phyloP scores from a whole-genome alignment of 2,797 vertebrate species.

The Acomys russatus region DNA sequence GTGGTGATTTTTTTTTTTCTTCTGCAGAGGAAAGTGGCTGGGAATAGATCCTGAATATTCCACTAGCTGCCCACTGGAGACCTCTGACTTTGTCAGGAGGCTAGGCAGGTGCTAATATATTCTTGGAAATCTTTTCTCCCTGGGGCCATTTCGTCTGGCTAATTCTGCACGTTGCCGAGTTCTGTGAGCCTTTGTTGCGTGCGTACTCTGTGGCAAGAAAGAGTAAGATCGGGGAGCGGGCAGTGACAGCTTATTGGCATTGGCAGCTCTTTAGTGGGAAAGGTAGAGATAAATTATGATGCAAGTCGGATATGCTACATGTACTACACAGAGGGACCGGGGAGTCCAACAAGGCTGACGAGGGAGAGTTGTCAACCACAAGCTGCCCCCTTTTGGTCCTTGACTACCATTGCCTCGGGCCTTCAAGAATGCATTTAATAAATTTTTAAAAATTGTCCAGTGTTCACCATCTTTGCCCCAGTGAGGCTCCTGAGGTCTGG shows the following conservation, averaged over 20 bases:
- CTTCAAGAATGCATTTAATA: slow-evolving; percentile 22
- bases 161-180: slow-evolving; percentile 23
- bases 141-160: slow-evolving; percentile 13
- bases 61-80: not conserved
- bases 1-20: not conserved
- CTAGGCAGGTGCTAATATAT: not conserved
- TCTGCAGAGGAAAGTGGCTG: not conserved
- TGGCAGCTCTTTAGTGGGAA: slow-evolving; percentile 81
- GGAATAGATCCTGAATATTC: not conserved
- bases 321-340: slow-evolving; percentile 33
- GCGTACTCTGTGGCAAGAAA: slow-evolving; percentile 42
- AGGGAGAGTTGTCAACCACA: slow-evolving; percentile 7
- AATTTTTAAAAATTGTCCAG: not conserved
- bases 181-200: slow-evolving; percentile 71
- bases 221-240: slow-evolving; percentile 62
- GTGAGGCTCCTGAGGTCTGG: not conserved
- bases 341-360: not conserved
- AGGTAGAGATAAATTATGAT: slow-evolving; percentile 72
- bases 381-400: slow-evolving; percentile 12
- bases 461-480: slow-evolving; percentile 47
- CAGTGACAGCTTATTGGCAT: slow-evolving; percentile 66
- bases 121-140: slow-evolving; percentile 64
- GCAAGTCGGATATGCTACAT: slow-evolving; percentile 28
- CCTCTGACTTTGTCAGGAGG: slow-evolving; percentile 29
- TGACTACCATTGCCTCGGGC: not conserved